A percentile compares a stretch with the other conserved stretches of the same genome.
These are phyloP conservation scores for Cheilosia impressa DNA, from an alignment of 2,888 invertebrate genomes.

Conservation along the genomic window DNA sequence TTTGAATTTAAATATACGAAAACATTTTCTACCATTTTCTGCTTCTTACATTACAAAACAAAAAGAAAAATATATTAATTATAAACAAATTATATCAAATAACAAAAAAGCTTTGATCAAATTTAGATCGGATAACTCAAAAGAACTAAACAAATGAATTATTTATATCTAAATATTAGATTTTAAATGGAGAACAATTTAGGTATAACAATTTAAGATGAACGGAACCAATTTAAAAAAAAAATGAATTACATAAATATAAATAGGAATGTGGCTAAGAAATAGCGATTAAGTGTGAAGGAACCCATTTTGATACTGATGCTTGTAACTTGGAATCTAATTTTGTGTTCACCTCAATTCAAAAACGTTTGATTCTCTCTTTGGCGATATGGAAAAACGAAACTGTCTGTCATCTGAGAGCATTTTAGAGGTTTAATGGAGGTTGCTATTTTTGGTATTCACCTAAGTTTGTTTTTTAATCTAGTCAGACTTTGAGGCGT, in stretches of 20 bases:
- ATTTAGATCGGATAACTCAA: slow-evolving; percentile 42
- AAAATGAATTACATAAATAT: slow-evolving; percentile 17
- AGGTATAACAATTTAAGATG: slow-evolving; percentile 45
- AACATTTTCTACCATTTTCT: slow-evolving; percentile 55
- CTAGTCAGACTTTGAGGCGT: slow-evolving; percentile 44
- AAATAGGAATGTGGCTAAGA: slow-evolving; percentile 14
- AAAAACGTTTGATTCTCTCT: neutral
- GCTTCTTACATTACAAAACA: slow-evolving; percentile 34
- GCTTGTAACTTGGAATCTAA: slow-evolving; percentile 33
- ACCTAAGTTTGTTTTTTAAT: slow-evolving; percentile 22
- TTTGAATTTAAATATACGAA: slow-evolving; percentile 12
- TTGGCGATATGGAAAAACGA: neutral
- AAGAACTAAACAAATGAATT: slow-evolving; percentile 16
- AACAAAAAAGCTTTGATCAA: slow-evolving; percentile 46
- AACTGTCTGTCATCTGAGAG: too few species aligned
- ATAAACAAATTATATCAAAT: slow-evolving; percentile 40
- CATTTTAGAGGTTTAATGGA: neutral
- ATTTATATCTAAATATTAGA: slow-evolving; percentile 38
- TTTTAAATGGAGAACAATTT: slow-evolving; percentile 14
- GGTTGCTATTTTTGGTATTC: slow-evolving; percentile 4
- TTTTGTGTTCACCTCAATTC: neutral
- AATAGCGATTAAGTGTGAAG: slow-evolving; percentile 15
- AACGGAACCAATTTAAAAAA: slow-evolving; percentile 69
- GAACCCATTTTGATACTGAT: slow-evolving; percentile 36
- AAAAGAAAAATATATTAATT: neutral